phyloP scores from a whole-genome alignment of 2,888 invertebrate species.

The Drosophila melanocephala region DNA sequence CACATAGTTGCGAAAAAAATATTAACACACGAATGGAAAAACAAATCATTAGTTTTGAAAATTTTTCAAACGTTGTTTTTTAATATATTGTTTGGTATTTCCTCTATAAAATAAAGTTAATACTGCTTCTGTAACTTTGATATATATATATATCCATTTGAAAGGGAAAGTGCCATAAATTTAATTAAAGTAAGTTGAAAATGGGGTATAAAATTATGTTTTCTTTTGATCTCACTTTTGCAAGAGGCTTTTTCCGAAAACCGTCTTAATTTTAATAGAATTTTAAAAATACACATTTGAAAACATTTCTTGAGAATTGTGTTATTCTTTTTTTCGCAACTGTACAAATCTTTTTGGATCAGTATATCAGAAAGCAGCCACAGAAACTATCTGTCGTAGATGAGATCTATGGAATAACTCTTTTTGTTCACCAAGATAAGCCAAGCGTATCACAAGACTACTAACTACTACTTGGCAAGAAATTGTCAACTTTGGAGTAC shows the following conservation, averaged over 20 bases:
- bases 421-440: background rate
- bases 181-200: background rate
- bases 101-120: background rate
- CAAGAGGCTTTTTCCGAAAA: background rate
- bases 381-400: background rate
- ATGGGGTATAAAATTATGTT: background rate
- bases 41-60: background rate
- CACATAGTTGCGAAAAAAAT: background rate
- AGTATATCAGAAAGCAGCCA: background rate
- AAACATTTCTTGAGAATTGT: background rate
- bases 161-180: background rate
- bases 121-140: background rate
- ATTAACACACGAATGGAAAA: background rate
- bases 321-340: background rate
- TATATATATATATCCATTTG: too few relatives aligned
- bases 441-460: background rate
- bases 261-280: background rate
- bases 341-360: background rate
- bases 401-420: background rate
- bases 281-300: background rate
- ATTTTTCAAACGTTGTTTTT: background rate
- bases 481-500: background rate
- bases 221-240: background rate
- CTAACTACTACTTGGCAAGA: background rate
- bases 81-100: background rate